Percentiles rank a stretch among this genome's conserved stretches.
phyloP scores from a whole-genome alignment of 1,140 invertebrate genomes.

The Cephus cinctus region DNA sequence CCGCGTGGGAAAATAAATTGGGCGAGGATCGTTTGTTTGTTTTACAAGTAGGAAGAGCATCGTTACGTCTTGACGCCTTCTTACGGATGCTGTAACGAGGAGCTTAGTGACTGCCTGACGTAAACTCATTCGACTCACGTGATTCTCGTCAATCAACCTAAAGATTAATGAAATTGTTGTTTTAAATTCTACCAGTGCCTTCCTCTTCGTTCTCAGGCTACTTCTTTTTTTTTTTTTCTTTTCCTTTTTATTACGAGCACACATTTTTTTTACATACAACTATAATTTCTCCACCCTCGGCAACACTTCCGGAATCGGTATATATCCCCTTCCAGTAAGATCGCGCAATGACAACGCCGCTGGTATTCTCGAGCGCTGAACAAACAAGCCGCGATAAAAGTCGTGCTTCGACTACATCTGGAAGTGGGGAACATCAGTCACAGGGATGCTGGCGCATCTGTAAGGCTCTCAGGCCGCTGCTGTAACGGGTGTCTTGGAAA shows the following conservation, averaged over 20 bases:
- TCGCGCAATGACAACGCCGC: slow-evolving; percentile 16
- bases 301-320: background rate
- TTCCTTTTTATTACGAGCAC: background rate
- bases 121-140: too few relatives aligned
- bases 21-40: too few relatives aligned
- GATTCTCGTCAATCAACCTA: too few relatives aligned
- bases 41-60: too few relatives aligned
- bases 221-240: background rate
- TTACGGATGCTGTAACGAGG: too few relatives aligned
- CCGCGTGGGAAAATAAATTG: too few relatives aligned
- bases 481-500: slow-evolving; percentile 27
- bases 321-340: background rate
- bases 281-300: background rate
- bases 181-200: too few relatives aligned
- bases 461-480: slow-evolving; percentile 28
- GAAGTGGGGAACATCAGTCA: slow-evolving; percentile 57
- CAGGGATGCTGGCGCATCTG: slow-evolving; percentile 55
- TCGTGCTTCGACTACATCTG: slow-evolving; percentile 50
- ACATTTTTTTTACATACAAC: background rate
- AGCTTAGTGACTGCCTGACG: too few relatives aligned
- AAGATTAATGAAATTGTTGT: too few relatives aligned
- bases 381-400: slow-evolving; percentile 56
- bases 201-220: too few relatives aligned
- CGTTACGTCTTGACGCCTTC: too few relatives aligned
- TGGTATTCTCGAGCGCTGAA: slow-evolving; percentile 41